These are phyloP conservation scores for Toxostoma redivivum DNA, from an alignment of 2,113 vertebrate species.

Conservation along the genomic window DNA sequence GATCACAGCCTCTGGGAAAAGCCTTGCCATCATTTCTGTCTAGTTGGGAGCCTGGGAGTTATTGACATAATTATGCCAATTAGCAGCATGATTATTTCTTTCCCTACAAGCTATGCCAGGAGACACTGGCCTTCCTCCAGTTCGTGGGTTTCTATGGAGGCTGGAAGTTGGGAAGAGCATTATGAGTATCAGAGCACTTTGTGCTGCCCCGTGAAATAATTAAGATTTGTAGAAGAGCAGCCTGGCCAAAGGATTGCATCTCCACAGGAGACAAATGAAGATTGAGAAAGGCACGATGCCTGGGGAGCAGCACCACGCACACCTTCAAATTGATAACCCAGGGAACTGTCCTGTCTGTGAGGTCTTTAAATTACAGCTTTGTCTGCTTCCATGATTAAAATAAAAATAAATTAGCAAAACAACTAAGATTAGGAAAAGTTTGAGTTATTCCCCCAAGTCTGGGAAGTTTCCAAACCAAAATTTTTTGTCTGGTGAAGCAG, in stretches of 20 bases:
- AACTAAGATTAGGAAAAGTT: not conserved
- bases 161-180: not conserved
- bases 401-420: not conserved
- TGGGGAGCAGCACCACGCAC: not conserved
- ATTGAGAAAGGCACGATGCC: not conserved
- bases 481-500: not conserved
- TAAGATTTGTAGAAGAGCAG: not conserved
- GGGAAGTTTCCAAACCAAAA: not conserved
- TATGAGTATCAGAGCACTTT: not conserved
- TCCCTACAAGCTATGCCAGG: not conserved
- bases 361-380: not conserved
- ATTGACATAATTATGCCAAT: conserved; percentile 51
- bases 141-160: not conserved
- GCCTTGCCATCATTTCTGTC: not conserved
- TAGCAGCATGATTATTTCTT: conserved; percentile 9
- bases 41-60: not conserved
- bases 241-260: not conserved
- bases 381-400: not conserved
- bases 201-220: not conserved
- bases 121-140: conserved; percentile 17
- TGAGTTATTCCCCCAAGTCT: not conserved
- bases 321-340: not conserved
- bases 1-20: not conserved
- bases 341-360: not conserved
- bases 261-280: not conserved